These are phyloP conservation scores for Schlechtendalia chinensis DNA, from an alignment of 1,140 invertebrate genomes.

Conservation along the genomic window DNA sequence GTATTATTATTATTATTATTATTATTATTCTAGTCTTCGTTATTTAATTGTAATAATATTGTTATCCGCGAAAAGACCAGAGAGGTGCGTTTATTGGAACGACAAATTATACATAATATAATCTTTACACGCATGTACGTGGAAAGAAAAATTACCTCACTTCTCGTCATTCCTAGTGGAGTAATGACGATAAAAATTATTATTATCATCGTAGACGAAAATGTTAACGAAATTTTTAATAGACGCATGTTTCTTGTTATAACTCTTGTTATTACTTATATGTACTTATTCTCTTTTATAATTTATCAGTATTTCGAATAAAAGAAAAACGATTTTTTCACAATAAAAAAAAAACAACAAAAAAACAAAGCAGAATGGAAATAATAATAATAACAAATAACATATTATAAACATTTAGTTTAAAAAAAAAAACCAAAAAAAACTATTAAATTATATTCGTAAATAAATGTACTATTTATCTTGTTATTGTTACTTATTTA, in stretches of 20 bases:
- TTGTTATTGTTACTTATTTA: constrained; percentile 42
- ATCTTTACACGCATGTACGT: too few species aligned
- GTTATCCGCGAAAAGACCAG: constrained; percentile 19
- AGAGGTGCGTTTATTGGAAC: constrained; percentile 6
- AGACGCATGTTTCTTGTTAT: constrained; percentile 40
- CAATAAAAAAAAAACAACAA: neutral
- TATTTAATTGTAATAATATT: constrained; percentile 49
- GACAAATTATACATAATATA: neutral
- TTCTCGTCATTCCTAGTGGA: neutral
- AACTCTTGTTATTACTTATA: neutral
- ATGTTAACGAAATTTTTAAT: neutral
- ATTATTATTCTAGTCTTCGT: constrained; percentile 47
- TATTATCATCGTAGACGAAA: neutral
- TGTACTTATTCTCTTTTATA: constrained; percentile 32
- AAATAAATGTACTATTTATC: constrained; percentile 41
- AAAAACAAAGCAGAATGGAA: too few species aligned
- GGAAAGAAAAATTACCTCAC: neutral
- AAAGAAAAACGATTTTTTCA: neutral
- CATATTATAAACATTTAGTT: neutral
- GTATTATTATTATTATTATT: constrained; percentile 20
- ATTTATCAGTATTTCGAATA: constrained; percentile 19
- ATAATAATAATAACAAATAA: constrained; percentile 9
- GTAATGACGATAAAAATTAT: constrained; percentile 10
- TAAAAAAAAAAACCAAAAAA: constrained; percentile 9
- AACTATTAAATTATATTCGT: constrained; percentile 31